Evolutionary conservation across 2,113 vertebrate species (phyloP).

Genomic region (Paramormyrops kingsleyae): DNA sequence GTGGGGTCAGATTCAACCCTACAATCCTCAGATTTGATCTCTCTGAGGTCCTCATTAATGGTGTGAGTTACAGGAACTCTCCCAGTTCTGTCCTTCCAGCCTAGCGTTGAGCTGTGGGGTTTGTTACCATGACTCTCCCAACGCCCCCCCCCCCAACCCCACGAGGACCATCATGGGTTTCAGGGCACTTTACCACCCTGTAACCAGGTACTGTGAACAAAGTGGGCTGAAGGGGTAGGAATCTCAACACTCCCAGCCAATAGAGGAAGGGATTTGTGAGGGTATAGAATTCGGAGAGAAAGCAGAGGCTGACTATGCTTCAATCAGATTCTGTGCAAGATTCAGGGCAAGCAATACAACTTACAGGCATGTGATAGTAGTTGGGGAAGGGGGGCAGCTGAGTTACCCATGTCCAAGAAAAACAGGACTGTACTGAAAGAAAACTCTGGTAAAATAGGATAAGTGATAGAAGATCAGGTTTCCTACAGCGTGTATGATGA

Average conservation of each 20-base stretch:
- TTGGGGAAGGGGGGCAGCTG: neutral
- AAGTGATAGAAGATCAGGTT: neutral
- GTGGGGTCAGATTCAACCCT: neutral
- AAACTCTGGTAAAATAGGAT: neutral
- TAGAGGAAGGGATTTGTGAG: neutral
- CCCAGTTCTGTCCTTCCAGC: neutral
- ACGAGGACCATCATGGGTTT: neutral
- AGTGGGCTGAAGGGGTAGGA: neutral
- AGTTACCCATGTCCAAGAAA: neutral
- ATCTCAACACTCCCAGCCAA: neutral
- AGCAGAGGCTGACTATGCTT: neutral
- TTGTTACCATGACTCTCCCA: neutral
- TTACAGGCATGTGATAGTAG: neutral
- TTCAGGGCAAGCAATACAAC: neutral
- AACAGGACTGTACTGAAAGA: neutral
- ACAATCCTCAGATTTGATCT: neutral
- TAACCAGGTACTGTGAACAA: neutral
- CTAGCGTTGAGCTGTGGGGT: neutral
- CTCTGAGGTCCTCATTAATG: neutral
- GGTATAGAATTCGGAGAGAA: too few relatives aligned
- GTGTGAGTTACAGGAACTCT: neutral
- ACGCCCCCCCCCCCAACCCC: neutral
- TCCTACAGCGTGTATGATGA: neutral
- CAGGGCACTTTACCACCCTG: neutral
- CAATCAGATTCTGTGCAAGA: neutral